Percentiles rank a stretch among this genome's conserved stretches.
Evolutionary conservation across 2,113 vertebrate genomes (phyloP).

Genomic region (Megaptera novaeangliae): DNA sequence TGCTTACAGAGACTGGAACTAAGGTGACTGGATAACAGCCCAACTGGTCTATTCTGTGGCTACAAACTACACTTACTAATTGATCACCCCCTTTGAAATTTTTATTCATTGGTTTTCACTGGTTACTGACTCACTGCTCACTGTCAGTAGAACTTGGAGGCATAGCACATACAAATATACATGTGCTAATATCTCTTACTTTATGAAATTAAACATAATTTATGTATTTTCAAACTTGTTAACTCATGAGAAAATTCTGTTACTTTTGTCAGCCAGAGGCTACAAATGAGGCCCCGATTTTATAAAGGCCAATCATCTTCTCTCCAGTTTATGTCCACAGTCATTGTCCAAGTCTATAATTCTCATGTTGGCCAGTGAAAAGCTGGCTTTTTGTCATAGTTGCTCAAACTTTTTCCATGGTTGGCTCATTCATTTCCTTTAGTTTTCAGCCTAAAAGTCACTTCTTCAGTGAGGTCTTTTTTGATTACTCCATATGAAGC

Average conservation of each 20-base stretch:
- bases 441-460: background rate
- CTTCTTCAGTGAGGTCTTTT: background rate
- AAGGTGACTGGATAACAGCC: background rate
- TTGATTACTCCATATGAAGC: background rate
- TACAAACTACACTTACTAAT: background rate
- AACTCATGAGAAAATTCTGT: background rate
- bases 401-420: background rate
- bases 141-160: background rate
- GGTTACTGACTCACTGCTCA: background rate
- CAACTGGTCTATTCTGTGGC: background rate
- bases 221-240: background rate
- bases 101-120: background rate
- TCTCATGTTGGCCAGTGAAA: background rate
- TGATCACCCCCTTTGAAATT: background rate
- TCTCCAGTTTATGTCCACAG: background rate
- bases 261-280: background rate
- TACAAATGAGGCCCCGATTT: background rate
- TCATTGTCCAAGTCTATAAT: background rate
- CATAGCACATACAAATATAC: background rate
- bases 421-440: background rate
- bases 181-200: background rate
- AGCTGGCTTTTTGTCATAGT: background rate
- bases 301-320: background rate
- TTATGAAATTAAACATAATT: background rate
- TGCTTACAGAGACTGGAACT: background rate